phyloP scores from a whole-genome alignment of 2,113 vertebrate genomes.

The Gracilinanus agilis region DNA sequence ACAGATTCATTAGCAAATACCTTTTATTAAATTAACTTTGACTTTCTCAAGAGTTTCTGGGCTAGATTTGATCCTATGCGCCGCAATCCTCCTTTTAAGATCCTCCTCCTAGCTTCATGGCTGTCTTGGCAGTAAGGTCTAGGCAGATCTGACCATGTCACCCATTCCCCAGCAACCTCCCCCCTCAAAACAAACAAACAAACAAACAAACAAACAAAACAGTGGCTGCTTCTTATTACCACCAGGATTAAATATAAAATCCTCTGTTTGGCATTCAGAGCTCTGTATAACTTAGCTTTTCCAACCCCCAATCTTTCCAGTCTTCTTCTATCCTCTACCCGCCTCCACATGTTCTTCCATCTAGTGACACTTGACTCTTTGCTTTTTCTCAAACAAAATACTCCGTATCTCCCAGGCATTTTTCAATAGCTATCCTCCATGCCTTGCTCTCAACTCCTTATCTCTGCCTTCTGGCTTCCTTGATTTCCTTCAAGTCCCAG shows the following conservation, averaged over 20 bases:
- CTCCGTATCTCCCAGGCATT: not conserved
- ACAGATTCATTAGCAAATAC: not conserved
- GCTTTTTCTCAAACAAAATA: not conserved
- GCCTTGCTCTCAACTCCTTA: not conserved
- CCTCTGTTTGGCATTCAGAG: not conserved
- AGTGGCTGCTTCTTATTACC: not conserved
- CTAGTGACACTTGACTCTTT: not conserved
- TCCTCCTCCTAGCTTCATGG: not conserved
- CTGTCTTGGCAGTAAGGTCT: not conserved
- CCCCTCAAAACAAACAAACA: not conserved
- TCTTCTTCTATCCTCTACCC: not conserved
- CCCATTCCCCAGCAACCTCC: not conserved
- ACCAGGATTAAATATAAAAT: not conserved
- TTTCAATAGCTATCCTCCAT: not conserved
- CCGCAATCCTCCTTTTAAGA: not conserved
- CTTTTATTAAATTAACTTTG: conserved; percentile 15
- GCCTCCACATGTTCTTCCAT: not conserved
- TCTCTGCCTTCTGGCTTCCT: not conserved
- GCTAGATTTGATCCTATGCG: not conserved
- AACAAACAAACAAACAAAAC: not conserved
- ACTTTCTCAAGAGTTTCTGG: not conserved
- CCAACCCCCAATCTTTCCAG: not conserved
- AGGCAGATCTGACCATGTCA: not conserved
- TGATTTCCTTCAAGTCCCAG: not conserved
- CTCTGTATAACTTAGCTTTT: not conserved